Conservation (phyloP, 2,888 invertebrate species). For the Cephus rjabovi region DNA sequence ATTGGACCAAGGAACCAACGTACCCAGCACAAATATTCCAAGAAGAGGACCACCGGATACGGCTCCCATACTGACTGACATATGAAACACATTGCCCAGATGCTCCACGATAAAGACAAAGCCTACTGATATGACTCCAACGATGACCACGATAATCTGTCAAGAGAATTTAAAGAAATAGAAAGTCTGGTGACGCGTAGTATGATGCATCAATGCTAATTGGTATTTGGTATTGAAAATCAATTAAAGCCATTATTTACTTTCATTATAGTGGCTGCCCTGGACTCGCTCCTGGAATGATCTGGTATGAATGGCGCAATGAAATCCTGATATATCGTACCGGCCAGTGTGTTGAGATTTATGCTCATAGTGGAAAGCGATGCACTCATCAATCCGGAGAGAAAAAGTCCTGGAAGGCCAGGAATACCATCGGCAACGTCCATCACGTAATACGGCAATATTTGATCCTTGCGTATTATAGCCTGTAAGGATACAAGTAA, state of each 20-base stretch:
- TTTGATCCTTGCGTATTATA: constrained; percentile 65
- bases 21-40: constrained; percentile 77
- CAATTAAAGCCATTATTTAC: constrained; percentile 37
- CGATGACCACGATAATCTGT: constrained; percentile 68
- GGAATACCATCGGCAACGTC: constrained; percentile 74
- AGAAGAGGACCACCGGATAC: constrained; percentile 77
- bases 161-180: background rate
- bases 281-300: constrained; percentile 67
- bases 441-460: constrained; percentile 80
- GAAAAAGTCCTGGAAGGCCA: constrained; percentile 80
- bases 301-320: constrained; percentile 70
- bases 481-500: constrained; percentile 29
- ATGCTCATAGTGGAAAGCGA: constrained; percentile 77
- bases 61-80: constrained; percentile 73
- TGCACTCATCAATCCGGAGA: constrained; percentile 81
- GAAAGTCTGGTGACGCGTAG: background rate
- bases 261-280: constrained; percentile 73
- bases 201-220: background rate
- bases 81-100: constrained; percentile 76
- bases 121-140: constrained; percentile 68
- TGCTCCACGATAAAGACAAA: constrained; percentile 74
- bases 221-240: background rate
- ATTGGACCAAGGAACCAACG: constrained; percentile 75
- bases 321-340: constrained; percentile 76
- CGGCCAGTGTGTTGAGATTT: constrained; percentile 74